Evolutionary conservation across 2,888 invertebrate genomes (phyloP), one percentile per base, ranked within the genome.

Genomic region (Physocephala rufipes): DNA sequence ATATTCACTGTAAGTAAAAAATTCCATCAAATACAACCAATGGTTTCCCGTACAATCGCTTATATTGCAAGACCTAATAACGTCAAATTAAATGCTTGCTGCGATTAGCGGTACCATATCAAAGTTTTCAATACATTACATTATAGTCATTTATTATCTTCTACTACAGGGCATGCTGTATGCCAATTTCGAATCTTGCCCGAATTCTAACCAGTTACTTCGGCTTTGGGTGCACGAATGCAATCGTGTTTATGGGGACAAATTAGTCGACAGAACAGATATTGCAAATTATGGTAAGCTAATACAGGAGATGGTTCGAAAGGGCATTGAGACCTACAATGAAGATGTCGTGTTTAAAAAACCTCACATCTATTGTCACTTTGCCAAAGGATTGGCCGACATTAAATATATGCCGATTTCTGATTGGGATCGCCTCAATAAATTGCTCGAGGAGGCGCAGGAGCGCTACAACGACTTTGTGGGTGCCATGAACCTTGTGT

Each of bases 161-260:
- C 51, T 45, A 21, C 70, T 75, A 0, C 81, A 95, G 95, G 97
- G 96, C 2, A 90, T 96, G 75, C 86, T 97, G 43, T 96, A 95
- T 85, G 90, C 95, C 21, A 92, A 90, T 67, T 91, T 91, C 7
- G 95, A 93, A 74, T 91, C 91, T 4, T 89, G 94, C 64, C 91
- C 92, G 71, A 89, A 87, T 68, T 88, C 90, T 0, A 90, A 91
- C 51, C 92, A 92, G 71, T 86, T 96, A 45, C 88, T 96, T 4
- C 89, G 96, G 21, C 87, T 97, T 63, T 97, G 95, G 93, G 90
- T 94, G 86, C 97, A 97, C 69, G 97, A 97, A 85, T 92, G 95
- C 0, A 91, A 90, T 61, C 89, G 97, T 68, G 96, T 97, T 0
- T 98, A 97, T 84, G 91, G 93, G 0, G 97, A 98, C 85, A 97